Base-by-base conservation (phyloP, 2,888 invertebrate species). In the Patella ulyssiponensis region DNA sequence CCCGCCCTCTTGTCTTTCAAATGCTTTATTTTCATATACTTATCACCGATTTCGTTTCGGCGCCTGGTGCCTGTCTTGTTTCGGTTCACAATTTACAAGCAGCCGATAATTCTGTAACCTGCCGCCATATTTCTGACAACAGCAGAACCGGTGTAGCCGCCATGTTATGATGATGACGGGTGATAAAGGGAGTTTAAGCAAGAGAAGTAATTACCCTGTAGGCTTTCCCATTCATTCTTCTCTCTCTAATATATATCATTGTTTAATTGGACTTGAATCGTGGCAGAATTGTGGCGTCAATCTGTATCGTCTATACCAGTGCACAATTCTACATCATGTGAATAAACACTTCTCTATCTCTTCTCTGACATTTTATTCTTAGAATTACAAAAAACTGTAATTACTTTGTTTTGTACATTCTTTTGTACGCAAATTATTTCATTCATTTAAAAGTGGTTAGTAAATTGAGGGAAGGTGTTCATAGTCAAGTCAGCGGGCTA, bases 11-110 rank as follows among this genome's bases (percentile, higher is more conserved):
- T 64, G 4, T 20, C 64, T 64, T 64, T 64, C 20, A 64, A 64
- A 20, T 64, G 64, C 20, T 64, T 64, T 23, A 64, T 64, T 64
- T 20, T 23, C 64, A 64, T 23, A 64, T 64, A 64, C 64, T 64
- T 64, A 64, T 64, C 64, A 64, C 20, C 23, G 20, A 23, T 12
- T 64, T 23, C 23, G 64, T 64, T 64, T 64, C 64, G 20, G 15
- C 64, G 64, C 64, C 12, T 23, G 64, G 64, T 20, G 64, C 64
- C 23, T 64, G 20, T 64, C 23, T 12, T 64, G 64, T 64, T 64
- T 64, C 23, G 23, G 20, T 64, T 64, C 64, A 64, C 23, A 20
- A 64, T 44, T 44, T 44, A 44, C 44, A 44, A 44, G 44, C 44
- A 44, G 44, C 44, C 44, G 44, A 44, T 44, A 44, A 44, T 44